Percentiles rank a stretch among this genome's conserved stretches.
phyloP scores from a whole-genome alignment of 2,113 vertebrate genomes.

The Gila orcuttii region DNA sequence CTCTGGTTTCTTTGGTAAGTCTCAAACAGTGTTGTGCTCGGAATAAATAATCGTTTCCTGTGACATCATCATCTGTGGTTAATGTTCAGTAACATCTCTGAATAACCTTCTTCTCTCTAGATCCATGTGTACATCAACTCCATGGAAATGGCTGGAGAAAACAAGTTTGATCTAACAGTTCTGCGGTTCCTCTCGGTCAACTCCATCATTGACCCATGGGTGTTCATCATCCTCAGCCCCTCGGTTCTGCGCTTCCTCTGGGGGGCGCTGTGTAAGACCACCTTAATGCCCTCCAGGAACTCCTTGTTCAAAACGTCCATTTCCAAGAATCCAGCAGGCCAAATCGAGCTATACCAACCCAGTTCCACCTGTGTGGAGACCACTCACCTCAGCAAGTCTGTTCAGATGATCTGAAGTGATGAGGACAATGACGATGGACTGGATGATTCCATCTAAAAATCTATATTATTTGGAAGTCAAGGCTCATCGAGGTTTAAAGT shows the following conservation, averaged over 20 bases:
- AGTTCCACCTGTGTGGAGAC: background rate
- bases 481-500: background rate
- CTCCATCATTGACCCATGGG: slow-evolving; percentile 91
- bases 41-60: background rate
- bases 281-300: slow-evolving; percentile 31
- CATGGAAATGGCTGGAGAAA: fast-evolving
- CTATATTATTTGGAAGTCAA: background rate
- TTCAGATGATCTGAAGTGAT: slow-evolving; percentile 41
- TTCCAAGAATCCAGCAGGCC: slow-evolving; percentile 46
- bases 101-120: slow-evolving; percentile 68
- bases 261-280: slow-evolving; percentile 68
- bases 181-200: slow-evolving; percentile 90
- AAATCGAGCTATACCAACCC: slow-evolving; percentile 31
- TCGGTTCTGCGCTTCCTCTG: slow-evolving; percentile 81
- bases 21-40: background rate
- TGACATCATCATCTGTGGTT: background rate
- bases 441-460: background rate
- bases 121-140: slow-evolving; percentile 86
- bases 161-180: slow-evolving; percentile 76
- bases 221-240: slow-evolving; percentile 89
- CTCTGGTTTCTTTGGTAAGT: background rate
- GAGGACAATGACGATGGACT: background rate
- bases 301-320: slow-evolving; percentile 55
- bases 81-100: background rate
- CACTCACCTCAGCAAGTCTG: slow-evolving; percentile 21